phyloP scores from a whole-genome alignment of 2,113 vertebrate species.

The Notothenia rossii region DNA sequence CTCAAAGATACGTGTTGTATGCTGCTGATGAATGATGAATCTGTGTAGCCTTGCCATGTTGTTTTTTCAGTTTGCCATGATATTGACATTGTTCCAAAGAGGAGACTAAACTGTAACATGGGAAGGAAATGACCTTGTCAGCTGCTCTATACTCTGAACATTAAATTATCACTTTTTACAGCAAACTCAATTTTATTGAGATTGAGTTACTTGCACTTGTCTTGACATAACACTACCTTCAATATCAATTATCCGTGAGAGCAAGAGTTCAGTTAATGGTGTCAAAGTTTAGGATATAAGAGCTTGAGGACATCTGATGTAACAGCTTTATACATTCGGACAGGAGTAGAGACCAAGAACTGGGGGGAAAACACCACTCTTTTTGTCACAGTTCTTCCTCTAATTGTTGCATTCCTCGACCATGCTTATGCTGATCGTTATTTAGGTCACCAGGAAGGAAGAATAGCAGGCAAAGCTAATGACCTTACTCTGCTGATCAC shows the following conservation, averaged over 20 bases:
- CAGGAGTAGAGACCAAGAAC: slow-evolving; percentile 13
- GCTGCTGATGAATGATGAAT: slow-evolving; percentile 66
- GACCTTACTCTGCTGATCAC: slow-evolving; percentile 62
- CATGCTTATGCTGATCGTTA: slow-evolving; percentile 22
- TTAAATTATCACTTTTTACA: slow-evolving; percentile 26
- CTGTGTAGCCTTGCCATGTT: slow-evolving; percentile 45
- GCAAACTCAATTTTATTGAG: not conserved
- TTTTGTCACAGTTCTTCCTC: slow-evolving; percentile 22
- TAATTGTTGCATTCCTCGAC: slow-evolving; percentile 25
- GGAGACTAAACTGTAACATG: slow-evolving; percentile 31
- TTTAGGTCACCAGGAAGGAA: slow-evolving; percentile 59
- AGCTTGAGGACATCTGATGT: slow-evolving; percentile 51
- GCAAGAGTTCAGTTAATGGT: slow-evolving; percentile 40
- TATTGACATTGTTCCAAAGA: slow-evolving; percentile 40
- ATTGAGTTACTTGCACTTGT: slow-evolving; percentile 31
- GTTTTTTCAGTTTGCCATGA: slow-evolving; percentile 48
- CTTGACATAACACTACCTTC: slow-evolving; percentile 21
- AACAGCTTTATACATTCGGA: not conserved
- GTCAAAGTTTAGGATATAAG: slow-evolving; percentile 19
- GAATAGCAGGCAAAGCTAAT: slow-evolving; percentile 57
- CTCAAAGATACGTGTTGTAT: slow-evolving; percentile 39
- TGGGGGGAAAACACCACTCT: slow-evolving; percentile 13
- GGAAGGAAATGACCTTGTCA: slow-evolving; percentile 30
- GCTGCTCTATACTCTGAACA: slow-evolving; percentile 4
- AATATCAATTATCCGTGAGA: slow-evolving; percentile 37